A percentile compares a stretch with the other conserved stretches of the same genome.
Evolutionary conservation across 2,888 invertebrate species (phyloP).

Genomic region (Zaprionus lineosus): DNA sequence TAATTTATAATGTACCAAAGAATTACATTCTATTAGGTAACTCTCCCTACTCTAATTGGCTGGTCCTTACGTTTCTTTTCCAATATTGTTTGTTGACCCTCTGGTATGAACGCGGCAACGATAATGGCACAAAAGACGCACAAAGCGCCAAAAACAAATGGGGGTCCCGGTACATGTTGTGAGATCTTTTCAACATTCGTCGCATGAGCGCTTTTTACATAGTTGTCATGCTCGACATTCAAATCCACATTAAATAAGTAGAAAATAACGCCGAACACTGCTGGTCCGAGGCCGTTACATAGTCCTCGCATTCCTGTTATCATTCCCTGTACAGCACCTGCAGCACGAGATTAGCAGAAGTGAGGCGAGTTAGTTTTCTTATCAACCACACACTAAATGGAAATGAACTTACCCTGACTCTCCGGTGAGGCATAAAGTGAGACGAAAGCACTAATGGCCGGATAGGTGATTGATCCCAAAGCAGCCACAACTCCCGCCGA

Average conservation of each 20-base stretch:
- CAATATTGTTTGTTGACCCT: slow-evolving; percentile 85
- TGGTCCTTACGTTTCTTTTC: slow-evolving; percentile 85
- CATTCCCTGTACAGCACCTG: slow-evolving; percentile 96
- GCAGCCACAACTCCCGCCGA: slow-evolving; percentile 98
- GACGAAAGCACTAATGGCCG: slow-evolving; percentile 99
- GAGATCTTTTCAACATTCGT: slow-evolving; percentile 83
- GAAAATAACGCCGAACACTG: slow-evolving; percentile 99
- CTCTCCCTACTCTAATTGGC: slow-evolving; percentile 4
- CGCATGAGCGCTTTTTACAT: slow-evolving; percentile 30
- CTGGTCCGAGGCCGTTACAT: slow-evolving; percentile 98
- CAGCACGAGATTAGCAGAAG: too few relatives aligned
- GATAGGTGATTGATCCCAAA: slow-evolving; percentile 98
- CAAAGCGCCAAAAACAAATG: slow-evolving; percentile 98
- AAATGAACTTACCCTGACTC: slow-evolving; percentile 93
- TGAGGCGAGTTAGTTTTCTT: too few relatives aligned
- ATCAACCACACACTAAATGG: not conserved
- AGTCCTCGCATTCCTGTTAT: slow-evolving; percentile 99
- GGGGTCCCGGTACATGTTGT: slow-evolving; percentile 96
- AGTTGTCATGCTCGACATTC: slow-evolving; percentile 87
- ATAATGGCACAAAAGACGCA: slow-evolving; percentile 97
- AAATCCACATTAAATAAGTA: slow-evolving; percentile 99
- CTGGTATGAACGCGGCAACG: slow-evolving; percentile 94
- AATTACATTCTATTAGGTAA: slow-evolving; percentile 7
- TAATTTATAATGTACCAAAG: slow-evolving; percentile 1
- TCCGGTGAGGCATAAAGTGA: slow-evolving; percentile 99